Conservation (phyloP, 1,140 invertebrate genomes). For the Caenorhabditis remanei region DNA sequence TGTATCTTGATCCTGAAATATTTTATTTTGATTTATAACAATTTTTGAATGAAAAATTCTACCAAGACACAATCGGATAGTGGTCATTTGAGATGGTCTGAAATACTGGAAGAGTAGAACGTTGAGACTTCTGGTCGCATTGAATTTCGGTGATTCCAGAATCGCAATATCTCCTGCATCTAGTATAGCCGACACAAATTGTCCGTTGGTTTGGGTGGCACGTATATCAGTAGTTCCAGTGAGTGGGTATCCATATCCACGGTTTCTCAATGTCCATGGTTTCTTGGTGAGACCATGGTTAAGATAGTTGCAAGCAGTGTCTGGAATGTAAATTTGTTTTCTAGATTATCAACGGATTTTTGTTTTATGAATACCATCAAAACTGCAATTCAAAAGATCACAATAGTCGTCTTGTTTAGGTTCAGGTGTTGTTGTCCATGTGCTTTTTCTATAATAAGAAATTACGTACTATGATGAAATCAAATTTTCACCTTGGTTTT, state of each 20-base stretch:
- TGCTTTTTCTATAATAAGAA: conserved; percentile 7
- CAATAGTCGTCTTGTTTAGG: conserved; percentile 70
- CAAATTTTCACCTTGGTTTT: neutral
- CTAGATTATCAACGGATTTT: too few relatives aligned
- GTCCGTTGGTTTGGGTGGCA: conserved; percentile 71
- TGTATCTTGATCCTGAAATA: conserved; percentile 62
- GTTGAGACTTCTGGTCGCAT: conserved; percentile 73
- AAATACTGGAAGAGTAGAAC: conserved; percentile 77
- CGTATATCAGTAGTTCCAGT: conserved; percentile 65
- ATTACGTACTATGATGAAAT: neutral
- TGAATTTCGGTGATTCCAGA: conserved; percentile 75
- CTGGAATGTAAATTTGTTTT: conserved; percentile 54
- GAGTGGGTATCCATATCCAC: conserved; percentile 68
- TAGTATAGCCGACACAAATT: conserved; percentile 75
- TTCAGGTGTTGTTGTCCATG: conserved; percentile 59
- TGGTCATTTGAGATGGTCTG: conserved; percentile 71
- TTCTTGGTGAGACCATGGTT: conserved; percentile 77
- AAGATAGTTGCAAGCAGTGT: conserved; percentile 77
- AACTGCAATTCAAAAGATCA: conserved; percentile 74
- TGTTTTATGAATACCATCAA: conserved; percentile 68
- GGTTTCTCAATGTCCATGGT: conserved; percentile 75
- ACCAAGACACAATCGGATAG: conserved; percentile 75
- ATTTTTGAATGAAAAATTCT: neutral
- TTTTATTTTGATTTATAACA: neutral
- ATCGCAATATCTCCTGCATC: conserved; percentile 77